Conservation (phyloP, 2,888 invertebrate genomes). For the Schizotus pectinicornis region DNA sequence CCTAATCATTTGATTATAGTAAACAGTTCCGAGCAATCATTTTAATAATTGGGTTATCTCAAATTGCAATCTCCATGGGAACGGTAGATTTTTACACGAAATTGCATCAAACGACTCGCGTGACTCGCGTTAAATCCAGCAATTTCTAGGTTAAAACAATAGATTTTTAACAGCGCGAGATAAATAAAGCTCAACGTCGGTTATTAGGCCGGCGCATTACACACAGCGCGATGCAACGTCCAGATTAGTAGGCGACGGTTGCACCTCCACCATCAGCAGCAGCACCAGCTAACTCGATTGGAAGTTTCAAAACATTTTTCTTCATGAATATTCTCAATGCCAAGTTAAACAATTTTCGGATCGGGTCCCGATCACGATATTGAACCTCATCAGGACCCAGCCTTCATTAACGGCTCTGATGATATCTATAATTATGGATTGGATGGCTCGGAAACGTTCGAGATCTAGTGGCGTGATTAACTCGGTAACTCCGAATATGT, state of each 20-base stretch:
- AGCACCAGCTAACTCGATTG: no score
- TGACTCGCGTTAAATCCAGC: constrained; percentile 23
- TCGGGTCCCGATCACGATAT: no score
- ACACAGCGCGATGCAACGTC: no score
- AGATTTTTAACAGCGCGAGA: background rate
- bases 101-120: constrained; percentile 21
- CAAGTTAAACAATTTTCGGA: no score
- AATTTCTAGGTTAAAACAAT: constrained; percentile 14
- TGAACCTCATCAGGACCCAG: background rate
- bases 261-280: no score
- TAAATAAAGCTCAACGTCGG: no score
- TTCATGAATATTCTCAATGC: no score
- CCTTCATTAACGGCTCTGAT: constrained; percentile 20
- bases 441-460: constrained; percentile 10
- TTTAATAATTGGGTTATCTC: constrained; percentile 27
- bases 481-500: constrained; percentile 14
- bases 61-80: constrained; percentile 26
- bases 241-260: no score
- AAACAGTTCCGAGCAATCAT: constrained; percentile 21
- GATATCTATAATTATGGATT: constrained; percentile 19
- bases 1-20: background rate
- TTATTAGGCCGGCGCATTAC: no score
- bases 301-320: no score
- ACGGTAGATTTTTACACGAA: constrained; percentile 17
- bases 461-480: constrained; percentile 19